Conservation (phyloP, 2,113 vertebrate species). For the Saimiri boliviensis region DNA sequence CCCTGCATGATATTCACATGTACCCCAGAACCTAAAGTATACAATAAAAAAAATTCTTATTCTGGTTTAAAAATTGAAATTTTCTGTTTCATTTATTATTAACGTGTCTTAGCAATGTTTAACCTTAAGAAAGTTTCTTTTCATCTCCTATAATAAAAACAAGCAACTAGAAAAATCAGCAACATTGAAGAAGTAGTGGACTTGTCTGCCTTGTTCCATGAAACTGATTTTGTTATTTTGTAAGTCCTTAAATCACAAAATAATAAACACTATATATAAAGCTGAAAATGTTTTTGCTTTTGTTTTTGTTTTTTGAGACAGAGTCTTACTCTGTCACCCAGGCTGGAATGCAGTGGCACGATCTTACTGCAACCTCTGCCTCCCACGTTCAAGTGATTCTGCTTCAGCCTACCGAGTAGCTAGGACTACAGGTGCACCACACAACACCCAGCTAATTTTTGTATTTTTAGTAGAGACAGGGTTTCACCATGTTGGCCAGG, state of each 20-base stretch:
- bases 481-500: too few relatives aligned
- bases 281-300: neutral
- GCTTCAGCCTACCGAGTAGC: too few relatives aligned
- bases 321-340: too few relatives aligned
- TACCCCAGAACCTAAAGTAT: too few relatives aligned
- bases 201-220: neutral
- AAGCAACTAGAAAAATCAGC: neutral
- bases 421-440: too few relatives aligned
- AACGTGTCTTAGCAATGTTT: neutral
- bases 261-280: neutral
- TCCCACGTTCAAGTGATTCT: too few relatives aligned
- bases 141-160: neutral
- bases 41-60: neutral
- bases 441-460: too few relatives aligned
- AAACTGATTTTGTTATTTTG: neutral
- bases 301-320: too few relatives aligned
- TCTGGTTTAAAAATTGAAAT: slow-evolving; percentile 40
- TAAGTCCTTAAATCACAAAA: slow-evolving; percentile 1
- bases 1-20: too few relatives aligned
- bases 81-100: neutral
- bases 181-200: neutral
- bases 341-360: too few relatives aligned
- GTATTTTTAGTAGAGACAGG: too few relatives aligned
- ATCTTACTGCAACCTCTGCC: too few relatives aligned
- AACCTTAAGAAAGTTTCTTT: neutral